Evolutionary conservation across 92 coral and sea anemone species (phyloP).

Genomic region (Actinernus sp.): DNA sequence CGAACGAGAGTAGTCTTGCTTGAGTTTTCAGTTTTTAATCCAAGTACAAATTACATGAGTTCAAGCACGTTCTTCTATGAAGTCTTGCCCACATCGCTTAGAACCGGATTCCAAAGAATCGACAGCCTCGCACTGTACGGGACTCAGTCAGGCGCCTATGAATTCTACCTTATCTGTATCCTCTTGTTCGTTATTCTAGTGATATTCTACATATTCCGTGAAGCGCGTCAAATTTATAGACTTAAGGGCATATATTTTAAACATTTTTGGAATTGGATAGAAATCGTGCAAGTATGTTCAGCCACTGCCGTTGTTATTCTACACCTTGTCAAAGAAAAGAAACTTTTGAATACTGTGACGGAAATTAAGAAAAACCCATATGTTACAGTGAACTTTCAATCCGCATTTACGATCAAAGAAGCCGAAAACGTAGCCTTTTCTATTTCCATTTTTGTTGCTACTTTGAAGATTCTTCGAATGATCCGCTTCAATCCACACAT

Average conservation of each 20-base stretch:
- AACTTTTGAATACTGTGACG: constrained; percentile 53
- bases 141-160: constrained; percentile 63
- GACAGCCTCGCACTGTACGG: constrained; percentile 74
- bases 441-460: constrained; percentile 66
- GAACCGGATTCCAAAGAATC: constrained; percentile 48
- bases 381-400: constrained; percentile 63
- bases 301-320: constrained; percentile 58
- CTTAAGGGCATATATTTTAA: constrained; percentile 49
- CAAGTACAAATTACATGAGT: constrained; percentile 76
- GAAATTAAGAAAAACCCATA: constrained; percentile 70
- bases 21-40: constrained; percentile 74
- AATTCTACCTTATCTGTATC: constrained; percentile 76
- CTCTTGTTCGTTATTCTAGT: constrained; percentile 72
- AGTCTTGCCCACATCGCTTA: constrained; percentile 66
- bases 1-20: constrained; percentile 76
- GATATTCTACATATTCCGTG: constrained; percentile 47
- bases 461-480: constrained; percentile 65
- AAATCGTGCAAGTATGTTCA: constrained; percentile 57
- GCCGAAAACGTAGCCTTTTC: constrained; percentile 74
- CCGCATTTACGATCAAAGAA: constrained; percentile 49
- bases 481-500: constrained; percentile 81
- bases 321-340: constrained; percentile 71
- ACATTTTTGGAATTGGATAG: constrained; percentile 77
- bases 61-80: constrained; percentile 64
- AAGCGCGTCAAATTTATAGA: constrained; percentile 46